phyloP scores from a whole-genome alignment of 2,113 vertebrate species.

The Oxygymnocypris stewartii region DNA sequence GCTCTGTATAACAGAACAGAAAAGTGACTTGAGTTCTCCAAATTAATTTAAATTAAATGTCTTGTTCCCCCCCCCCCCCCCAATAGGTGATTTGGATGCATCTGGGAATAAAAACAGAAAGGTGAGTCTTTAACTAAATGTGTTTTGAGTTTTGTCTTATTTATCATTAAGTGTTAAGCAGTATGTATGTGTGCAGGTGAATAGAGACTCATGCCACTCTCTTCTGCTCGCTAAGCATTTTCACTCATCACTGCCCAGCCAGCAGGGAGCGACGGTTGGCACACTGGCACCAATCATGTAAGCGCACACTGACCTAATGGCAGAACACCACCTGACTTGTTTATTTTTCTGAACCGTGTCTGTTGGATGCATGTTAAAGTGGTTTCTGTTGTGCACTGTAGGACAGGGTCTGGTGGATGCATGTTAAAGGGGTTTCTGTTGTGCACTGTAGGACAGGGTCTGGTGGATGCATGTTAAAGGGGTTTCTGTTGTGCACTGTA shows the following conservation, averaged over 20 bases:
- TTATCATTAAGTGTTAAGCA: not conserved
- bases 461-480: conserved; percentile 35
- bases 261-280: conserved; percentile 46
- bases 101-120: conserved; percentile 76
- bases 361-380: not conserved
- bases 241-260: conserved; percentile 29
- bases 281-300: conserved; percentile 68
- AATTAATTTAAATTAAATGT: not conserved
- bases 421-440: not conserved
- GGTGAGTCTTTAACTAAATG: conserved; percentile 71
- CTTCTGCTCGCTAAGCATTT: conserved; percentile 61
- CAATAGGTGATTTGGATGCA: conserved; percentile 74
- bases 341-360: not conserved
- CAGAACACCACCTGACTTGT: not conserved
- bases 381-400: conserved; percentile 68
- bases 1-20: not conserved
- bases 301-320: conserved; percentile 47
- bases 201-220: conserved; percentile 62
- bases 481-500: conserved; percentile 68
- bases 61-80: not conserved
- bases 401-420: conserved; percentile 73
- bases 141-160: not conserved
- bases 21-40: not conserved
- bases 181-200: conserved; percentile 59
- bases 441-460: conserved; percentile 80